Conservation (phyloP, 2,797 vertebrate species). For the Microctenopoma steveboyesi region DNA sequence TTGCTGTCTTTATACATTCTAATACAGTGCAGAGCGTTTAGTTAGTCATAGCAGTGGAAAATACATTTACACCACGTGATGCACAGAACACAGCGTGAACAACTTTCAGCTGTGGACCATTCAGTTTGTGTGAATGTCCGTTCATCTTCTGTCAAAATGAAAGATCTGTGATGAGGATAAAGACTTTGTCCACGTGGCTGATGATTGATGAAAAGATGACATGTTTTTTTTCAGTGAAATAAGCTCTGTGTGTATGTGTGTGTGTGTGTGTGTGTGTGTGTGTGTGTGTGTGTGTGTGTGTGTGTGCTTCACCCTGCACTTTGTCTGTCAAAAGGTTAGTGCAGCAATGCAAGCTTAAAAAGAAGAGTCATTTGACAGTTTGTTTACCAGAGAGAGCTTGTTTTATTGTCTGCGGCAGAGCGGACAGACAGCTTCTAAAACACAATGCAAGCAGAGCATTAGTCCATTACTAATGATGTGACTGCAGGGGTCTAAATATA, state of each 20-base stretch:
- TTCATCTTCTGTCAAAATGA: no score
- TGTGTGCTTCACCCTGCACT: not conserved
- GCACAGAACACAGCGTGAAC: no score
- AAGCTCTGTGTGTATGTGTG: not conserved
- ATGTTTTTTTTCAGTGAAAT: not conserved
- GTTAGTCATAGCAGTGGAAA: no score
- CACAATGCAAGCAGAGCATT: constrained; percentile 48
- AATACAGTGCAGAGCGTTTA: no score
- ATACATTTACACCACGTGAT: no score
- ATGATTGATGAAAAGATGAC: not conserved
- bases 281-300: no score
- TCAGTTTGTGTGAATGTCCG: no score
- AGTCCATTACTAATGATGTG: constrained; percentile 47
- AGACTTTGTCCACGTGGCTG: not conserved
- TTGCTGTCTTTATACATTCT: no score
- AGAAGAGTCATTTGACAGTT: not conserved
- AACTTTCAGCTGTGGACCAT: no score
- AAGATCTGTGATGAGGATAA: not conserved
- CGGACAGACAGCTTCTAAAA: constrained; percentile 45
- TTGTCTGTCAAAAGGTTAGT: constrained; percentile 2
- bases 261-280: not conserved
- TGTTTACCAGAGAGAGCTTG: constrained; percentile 13
- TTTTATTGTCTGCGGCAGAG: constrained; percentile 29
- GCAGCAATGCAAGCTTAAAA: constrained; percentile 7
- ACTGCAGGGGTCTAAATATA: constrained; percentile 5